phyloP scores from a whole-genome alignment of 2,113 vertebrate species.

The Chionodraco myersi region DNA sequence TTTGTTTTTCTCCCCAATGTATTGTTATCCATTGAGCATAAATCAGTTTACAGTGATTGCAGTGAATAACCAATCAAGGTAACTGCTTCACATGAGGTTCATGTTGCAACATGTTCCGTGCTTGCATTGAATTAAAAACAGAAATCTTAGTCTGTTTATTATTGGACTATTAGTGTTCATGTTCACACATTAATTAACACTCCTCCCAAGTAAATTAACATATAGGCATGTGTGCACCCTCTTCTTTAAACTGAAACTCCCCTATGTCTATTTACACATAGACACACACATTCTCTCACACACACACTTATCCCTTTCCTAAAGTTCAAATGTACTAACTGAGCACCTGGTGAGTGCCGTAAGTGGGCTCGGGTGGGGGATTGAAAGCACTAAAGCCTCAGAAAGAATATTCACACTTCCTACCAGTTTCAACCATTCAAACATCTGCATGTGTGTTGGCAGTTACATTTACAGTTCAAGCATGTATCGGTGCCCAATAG shows the following conservation, averaged over 20 bases:
- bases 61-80: not conserved
- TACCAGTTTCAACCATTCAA: not conserved
- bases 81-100: not conserved
- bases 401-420: not conserved
- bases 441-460: not conserved
- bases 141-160: not conserved
- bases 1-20: not conserved
- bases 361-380: conserved; percentile 33
- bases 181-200: not conserved
- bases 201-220: not conserved
- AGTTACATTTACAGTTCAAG: not conserved
- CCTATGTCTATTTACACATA: not conserved
- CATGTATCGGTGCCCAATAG: not conserved
- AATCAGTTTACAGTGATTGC: not conserved
- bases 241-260: not conserved
- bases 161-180: not conserved
- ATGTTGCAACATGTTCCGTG: not conserved
- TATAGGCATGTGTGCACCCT: not conserved
- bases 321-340: conserved; percentile 6
- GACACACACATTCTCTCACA: not conserved
- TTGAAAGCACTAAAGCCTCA: conserved; percentile 41
- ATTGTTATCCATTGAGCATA: not conserved
- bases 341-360: conserved; percentile 46
- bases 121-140: not conserved
- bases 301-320: not conserved